Base-by-base conservation (phyloP, 2,888 invertebrate species). In the Malachius bipustulatus region DNA sequence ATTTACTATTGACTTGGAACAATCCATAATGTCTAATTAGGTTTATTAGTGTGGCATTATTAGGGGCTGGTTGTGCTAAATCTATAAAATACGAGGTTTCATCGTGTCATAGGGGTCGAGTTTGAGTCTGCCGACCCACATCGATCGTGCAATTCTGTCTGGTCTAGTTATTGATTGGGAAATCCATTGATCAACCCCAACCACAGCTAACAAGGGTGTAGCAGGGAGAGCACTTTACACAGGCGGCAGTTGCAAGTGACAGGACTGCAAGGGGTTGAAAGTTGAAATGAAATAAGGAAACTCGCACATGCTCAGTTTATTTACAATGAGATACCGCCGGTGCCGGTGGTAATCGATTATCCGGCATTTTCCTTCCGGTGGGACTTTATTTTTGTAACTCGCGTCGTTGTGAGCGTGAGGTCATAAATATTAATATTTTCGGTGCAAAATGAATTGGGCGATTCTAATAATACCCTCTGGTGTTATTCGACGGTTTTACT, bases 131-230 rank as follows among this genome's bases (percentile, higher is more conserved):
- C n/a, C n/a, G n/a, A n/a, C n/a, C n/a, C n/a, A n/a, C n/a, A n/a
- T n/a, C n/a, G n/a, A n/a, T n/a, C n/a, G n/a, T n/a, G n/a, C n/a
- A n/a, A n/a, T n/a, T n/a, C n/a, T n/a, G n/a, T n/a, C n/a, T n/a
- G 41, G 45, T 50, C 47, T 43, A 49, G 43, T 47, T 55, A 57
- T 57, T 55, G 55, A 56, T 56, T 51, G 47, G 46, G 46, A 50
- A 52, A 52, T 52, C 52, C 56, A 56, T 56, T 56, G 55, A 55
- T 56, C 51, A 46, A 52, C 51, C 50, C 45, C 44, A 42, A 34
- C 39, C 43, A 35, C 44, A 47, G 52, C 52, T 54, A 54, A 54
- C 55, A 50, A 51, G 48, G 24, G 24, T 19, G 24, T 19, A 19
- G 24, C 24, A 19, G 24, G 6, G 24, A 19, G 24, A n/a, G 24